Evolutionary conservation across 2,113 vertebrate genomes (phyloP).

Genomic region (Desmodus rotundus): DNA sequence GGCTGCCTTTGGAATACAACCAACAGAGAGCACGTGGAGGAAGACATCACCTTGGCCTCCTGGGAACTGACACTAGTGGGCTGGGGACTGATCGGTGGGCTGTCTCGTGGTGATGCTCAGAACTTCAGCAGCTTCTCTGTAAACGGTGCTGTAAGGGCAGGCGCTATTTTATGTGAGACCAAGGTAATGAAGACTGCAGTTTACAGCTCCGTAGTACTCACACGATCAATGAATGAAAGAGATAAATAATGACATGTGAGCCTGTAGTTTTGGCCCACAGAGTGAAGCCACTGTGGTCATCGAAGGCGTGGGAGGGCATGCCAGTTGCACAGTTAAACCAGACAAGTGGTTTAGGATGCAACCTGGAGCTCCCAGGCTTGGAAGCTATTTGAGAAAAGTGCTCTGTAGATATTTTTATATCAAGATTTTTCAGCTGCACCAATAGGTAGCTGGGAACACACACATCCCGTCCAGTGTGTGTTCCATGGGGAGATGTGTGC

Average conservation of each 20-base stretch:
- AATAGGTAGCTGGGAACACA: neutral
- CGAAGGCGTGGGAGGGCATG: neutral
- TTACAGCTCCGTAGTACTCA: neutral
- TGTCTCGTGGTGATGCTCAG: neutral
- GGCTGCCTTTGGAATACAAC: neutral
- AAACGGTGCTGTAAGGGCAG: neutral
- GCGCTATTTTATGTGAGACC: conserved; percentile 25
- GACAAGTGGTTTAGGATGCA: neutral
- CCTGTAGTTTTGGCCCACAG: neutral
- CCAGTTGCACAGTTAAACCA: too few relatives aligned
- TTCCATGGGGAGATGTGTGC: rapidly evolving
- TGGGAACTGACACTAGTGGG: neutral
- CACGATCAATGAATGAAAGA: neutral
- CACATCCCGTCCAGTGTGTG: neutral
- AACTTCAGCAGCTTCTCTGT: neutral
- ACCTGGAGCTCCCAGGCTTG: neutral
- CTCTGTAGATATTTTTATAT: neutral
- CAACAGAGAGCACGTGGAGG: neutral
- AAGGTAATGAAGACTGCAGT: neutral
- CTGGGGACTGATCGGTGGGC: neutral
- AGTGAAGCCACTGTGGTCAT: neutral
- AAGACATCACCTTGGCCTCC: neutral
- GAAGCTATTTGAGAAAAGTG: neutral
- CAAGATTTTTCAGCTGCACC: neutral
- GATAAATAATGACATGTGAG: neutral